Evolutionary conservation across 2,113 vertebrate genomes (phyloP).

Genomic region (Microcebus ravelobensis): DNA sequence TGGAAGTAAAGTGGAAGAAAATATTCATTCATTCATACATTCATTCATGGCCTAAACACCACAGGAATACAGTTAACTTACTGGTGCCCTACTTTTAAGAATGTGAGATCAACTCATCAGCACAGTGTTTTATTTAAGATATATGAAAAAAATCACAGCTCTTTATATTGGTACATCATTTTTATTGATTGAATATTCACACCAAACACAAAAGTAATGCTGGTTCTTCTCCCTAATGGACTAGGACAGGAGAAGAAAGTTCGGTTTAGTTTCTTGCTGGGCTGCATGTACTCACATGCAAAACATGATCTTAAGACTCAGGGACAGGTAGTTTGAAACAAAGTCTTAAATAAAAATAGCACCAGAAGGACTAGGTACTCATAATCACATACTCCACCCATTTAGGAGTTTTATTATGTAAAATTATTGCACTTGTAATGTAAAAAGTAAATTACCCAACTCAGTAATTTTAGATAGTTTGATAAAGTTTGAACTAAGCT

Average conservation of each 20-base stretch:
- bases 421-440: conserved; percentile 87
- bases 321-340: conserved; percentile 49
- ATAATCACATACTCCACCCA: conserved; percentile 70
- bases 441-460: conserved; percentile 75
- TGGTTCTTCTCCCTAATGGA: conserved; percentile 26
- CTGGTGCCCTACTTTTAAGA: not conserved
- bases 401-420: conserved; percentile 71
- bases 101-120: conserved; percentile 13
- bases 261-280: not conserved
- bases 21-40: not conserved
- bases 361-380: conserved; percentile 76
- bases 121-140: not conserved
- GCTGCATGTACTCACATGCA: not conserved
- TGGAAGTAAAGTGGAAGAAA: not conserved
- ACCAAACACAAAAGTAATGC: conserved; percentile 57
- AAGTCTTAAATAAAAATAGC: conserved; percentile 72
- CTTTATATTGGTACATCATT: not conserved
- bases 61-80: not conserved
- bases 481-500: conserved; percentile 61
- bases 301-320: conserved; percentile 37
- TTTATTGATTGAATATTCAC: conserved; percentile 60
- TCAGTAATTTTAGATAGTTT: conserved; percentile 77
- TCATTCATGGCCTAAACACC: not conserved
- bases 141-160: conserved; percentile 41
- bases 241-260: conserved; percentile 34